Evolutionary conservation across 2,797 vertebrate genomes (phyloP).

Genomic region (Loriculus beryllinus): DNA sequence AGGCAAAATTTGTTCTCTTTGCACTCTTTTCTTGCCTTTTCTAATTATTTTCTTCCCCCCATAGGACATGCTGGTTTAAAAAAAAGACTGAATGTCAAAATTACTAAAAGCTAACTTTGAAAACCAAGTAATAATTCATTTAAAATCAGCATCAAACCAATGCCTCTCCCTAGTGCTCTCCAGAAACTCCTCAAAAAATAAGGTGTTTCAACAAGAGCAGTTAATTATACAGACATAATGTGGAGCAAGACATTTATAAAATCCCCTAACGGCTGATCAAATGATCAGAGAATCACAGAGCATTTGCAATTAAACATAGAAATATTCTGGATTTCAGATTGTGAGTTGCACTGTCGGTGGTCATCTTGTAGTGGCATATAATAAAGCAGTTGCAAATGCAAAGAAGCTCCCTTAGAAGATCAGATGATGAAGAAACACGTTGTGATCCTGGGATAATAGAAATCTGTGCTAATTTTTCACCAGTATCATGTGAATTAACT

Average conservation of each 20-base stretch:
- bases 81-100: constrained; percentile 6
- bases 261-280: not conserved
- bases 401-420: not conserved
- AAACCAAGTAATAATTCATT: constrained; percentile 24
- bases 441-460: not conserved
- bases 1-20: not conserved
- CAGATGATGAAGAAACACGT: not conserved
- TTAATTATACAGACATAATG: constrained; percentile 41
- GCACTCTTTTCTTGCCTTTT: not conserved
- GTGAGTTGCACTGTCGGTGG: not conserved
- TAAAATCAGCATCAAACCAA: constrained; percentile 29
- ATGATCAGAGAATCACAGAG: constrained; percentile 30
- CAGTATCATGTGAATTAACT: not conserved
- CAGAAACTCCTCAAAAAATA: constrained; percentile 25
- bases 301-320: constrained; percentile 30
- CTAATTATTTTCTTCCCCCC: constrained; percentile 4
- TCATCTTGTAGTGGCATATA: not conserved
- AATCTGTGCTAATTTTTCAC: not conserved
- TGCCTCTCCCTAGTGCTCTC: not conserved
- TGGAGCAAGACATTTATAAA: constrained; percentile 32
- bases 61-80: not conserved
- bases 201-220: constrained; percentile 27
- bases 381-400: not conserved
- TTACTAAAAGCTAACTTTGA: not conserved
- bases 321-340: constrained; percentile 9